Evolutionary conservation across 2,888 invertebrate species (phyloP).

Genomic region (Pandemis heparana): DNA sequence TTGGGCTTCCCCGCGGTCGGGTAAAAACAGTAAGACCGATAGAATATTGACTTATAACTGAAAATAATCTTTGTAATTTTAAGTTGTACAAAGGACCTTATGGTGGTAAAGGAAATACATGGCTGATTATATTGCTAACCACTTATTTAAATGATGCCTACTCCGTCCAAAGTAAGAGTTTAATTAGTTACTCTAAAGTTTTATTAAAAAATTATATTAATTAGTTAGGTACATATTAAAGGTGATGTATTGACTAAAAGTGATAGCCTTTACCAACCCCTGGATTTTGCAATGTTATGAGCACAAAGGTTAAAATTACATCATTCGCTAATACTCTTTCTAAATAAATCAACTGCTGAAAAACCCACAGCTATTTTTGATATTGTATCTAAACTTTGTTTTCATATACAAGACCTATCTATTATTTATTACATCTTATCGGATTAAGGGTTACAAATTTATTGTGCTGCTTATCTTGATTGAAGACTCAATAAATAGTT

Average conservation of each 20-base stretch:
- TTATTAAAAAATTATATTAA: no score
- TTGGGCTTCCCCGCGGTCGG: no score
- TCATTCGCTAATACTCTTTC: constrained; percentile 10
- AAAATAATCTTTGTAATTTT: no score
- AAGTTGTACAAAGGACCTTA: no score
- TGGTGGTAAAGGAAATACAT: no score
- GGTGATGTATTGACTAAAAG: not conserved
- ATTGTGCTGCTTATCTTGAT: constrained; percentile 72
- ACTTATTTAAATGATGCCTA: no score
- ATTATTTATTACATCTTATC: constrained; percentile 47
- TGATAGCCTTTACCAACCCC: not conserved
- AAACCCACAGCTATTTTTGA: constrained; percentile 12
- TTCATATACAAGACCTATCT: constrained; percentile 45
- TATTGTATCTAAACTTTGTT: constrained; percentile 45
- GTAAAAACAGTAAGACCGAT: no score
- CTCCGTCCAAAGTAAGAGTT: no score
- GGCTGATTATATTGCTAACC: no score
- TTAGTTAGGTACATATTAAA: no score
- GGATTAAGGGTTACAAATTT: constrained; percentile 68
- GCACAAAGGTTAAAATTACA: not conserved
- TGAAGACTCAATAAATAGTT: constrained; percentile 56
- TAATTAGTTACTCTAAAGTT: no score
- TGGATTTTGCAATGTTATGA: constrained; percentile 15
- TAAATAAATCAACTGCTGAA: constrained; percentile 32
- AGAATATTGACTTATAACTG: no score